phyloP scores from a whole-genome alignment of 2,113 vertebrate species.

The Rhinolophus ferrumequinum region DNA sequence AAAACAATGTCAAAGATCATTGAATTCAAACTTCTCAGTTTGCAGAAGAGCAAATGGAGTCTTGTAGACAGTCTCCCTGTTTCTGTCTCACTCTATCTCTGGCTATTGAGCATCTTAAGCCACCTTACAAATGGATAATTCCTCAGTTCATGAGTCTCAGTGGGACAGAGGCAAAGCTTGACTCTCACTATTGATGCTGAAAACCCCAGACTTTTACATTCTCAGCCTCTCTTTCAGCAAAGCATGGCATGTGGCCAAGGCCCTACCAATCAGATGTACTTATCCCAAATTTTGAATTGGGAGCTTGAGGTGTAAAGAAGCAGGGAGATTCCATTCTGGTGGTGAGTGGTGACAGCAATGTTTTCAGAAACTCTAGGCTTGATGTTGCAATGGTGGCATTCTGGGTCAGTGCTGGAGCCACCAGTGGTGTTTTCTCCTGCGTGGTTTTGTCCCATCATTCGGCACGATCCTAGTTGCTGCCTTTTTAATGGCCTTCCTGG shows the following conservation, averaged over 20 bases:
- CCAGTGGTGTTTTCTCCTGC: neutral
- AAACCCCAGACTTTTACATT: neutral
- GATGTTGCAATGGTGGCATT: fast-evolving
- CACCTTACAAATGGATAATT: neutral
- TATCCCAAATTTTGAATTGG: neutral
- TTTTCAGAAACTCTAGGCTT: neutral
- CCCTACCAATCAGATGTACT: neutral
- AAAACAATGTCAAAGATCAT: neutral
- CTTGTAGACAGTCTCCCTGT: neutral
- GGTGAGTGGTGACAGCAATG: neutral
- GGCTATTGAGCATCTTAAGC: neutral
- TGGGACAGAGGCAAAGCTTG: neutral
- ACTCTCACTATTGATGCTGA: neutral
- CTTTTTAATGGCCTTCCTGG: neutral
- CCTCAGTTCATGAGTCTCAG: neutral
- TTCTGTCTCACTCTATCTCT: neutral
- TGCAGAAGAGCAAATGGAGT: neutral
- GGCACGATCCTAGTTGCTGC: neutral
- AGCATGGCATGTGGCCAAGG: neutral
- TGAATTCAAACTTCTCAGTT: neutral
- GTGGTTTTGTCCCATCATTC: neutral
- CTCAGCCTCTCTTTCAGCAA: neutral
- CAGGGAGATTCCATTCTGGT: neutral
- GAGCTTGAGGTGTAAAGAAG: neutral
- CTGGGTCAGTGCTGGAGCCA: neutral